A percentile compares a stretch with the other conserved stretches of the same genome.
Evolutionary conservation across 1,140 invertebrate genomes (phyloP).

Genomic region (Calosoma granatense): DNA sequence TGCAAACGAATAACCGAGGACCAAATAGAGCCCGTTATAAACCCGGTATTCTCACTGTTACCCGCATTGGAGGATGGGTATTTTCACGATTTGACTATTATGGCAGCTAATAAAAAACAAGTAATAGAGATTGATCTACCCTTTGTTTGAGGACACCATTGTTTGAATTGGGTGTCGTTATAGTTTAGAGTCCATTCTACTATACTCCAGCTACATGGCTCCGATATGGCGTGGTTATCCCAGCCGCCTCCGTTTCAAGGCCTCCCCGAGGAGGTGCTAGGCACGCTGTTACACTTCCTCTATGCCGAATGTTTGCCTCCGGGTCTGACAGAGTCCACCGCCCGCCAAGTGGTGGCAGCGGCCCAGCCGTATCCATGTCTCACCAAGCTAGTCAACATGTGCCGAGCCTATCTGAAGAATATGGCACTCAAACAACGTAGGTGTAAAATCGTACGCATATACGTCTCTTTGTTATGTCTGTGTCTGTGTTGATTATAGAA

Average conservation of each 20-base stretch:
- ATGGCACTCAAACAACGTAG: constrained; percentile 53
- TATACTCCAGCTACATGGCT: constrained; percentile 44
- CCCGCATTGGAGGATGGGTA: constrained; percentile 53
- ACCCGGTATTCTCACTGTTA: constrained; percentile 42
- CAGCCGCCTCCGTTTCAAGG: constrained; percentile 38
- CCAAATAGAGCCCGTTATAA: constrained; percentile 35
- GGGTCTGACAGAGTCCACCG: constrained; percentile 43
- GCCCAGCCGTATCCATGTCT: constrained; percentile 40
- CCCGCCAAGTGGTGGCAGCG: constrained; percentile 41
- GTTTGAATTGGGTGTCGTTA: constrained; percentile 17
- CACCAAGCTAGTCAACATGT: constrained; percentile 42
- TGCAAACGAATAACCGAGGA: constrained; percentile 44
- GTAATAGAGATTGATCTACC: too few species aligned
- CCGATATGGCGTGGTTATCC: constrained; percentile 42
- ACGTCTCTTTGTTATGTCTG: background rate
- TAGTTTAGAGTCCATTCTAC: constrained; percentile 53
- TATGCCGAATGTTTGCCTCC: constrained; percentile 53
- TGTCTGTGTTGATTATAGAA: constrained; percentile 37
- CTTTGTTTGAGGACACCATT: background rate
- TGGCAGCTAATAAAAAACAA: constrained; percentile 41
- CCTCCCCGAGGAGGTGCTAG: constrained; percentile 45
- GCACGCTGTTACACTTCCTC: constrained; percentile 48
- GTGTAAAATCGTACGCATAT: constrained; percentile 18
- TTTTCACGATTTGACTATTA: constrained; percentile 49
- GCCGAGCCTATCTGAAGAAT: constrained; percentile 48